These are phyloP conservation scores for Aphelenchoides fujianensis DNA, from an alignment of 1,140 invertebrate genomes.

Conservation along the genomic window DNA sequence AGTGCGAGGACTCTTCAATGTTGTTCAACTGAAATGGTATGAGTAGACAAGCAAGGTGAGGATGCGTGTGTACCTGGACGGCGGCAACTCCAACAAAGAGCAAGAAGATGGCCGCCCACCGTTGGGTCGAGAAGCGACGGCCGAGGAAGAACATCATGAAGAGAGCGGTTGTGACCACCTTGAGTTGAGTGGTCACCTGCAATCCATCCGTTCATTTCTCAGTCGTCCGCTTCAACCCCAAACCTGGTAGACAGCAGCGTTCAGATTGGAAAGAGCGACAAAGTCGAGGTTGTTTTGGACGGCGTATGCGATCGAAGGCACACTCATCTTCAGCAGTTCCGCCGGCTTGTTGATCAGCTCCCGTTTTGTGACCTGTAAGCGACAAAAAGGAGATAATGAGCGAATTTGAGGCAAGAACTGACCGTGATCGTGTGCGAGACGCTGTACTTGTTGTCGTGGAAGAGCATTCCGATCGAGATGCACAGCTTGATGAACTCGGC, in stretches of 20 bases:
- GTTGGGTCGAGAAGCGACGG: slow-evolving; percentile 48
- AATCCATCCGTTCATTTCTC: too few relatives aligned
- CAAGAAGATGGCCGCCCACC: slow-evolving; percentile 58
- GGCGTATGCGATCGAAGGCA: slow-evolving; percentile 60
- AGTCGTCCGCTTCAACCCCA: too few relatives aligned
- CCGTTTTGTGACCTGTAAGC: slow-evolving; percentile 44
- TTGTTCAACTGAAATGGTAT: slow-evolving; percentile 58
- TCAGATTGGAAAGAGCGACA: slow-evolving; percentile 58
- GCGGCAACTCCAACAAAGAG: slow-evolving; percentile 59
- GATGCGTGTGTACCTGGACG: slow-evolving; percentile 59
- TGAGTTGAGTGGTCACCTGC: slow-evolving; percentile 57
- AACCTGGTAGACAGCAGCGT: slow-evolving; percentile 61
- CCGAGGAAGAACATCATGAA: slow-evolving; percentile 62
- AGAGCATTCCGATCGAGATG: slow-evolving; percentile 51
- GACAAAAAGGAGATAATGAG: neutral
- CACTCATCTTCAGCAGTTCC: slow-evolving; percentile 58
- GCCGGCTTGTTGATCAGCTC: slow-evolving; percentile 55
- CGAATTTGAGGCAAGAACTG: too few relatives aligned
- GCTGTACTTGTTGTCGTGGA: slow-evolving; percentile 7
- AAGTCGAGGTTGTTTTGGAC: slow-evolving; percentile 62
- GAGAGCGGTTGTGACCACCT: slow-evolving; percentile 60
- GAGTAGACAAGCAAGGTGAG: too few relatives aligned
- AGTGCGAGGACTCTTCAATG: slow-evolving; percentile 21
- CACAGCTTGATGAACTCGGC: slow-evolving; percentile 52
- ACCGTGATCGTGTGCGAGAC: slow-evolving; percentile 21